phyloP scores from a whole-genome alignment of 2,113 vertebrate genomes.

The Trichomycterus rosablanca region DNA sequence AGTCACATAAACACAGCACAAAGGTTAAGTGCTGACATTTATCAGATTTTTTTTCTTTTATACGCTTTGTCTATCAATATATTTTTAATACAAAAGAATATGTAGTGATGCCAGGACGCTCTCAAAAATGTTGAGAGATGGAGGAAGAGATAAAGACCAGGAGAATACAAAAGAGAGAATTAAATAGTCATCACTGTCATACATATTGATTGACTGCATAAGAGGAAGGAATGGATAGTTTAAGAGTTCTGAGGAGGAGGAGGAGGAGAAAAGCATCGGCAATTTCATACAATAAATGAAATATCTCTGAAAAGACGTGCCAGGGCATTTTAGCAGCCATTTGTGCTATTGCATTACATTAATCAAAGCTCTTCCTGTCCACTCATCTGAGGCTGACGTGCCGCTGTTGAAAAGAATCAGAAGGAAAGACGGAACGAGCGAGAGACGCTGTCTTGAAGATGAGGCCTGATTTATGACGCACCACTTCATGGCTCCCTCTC shows the following conservation, averaged over 20 bases:
- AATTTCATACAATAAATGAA: conserved; percentile 83
- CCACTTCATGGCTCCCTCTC: conserved; percentile 55
- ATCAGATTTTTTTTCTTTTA: too few species aligned
- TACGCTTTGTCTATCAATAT: too few species aligned
- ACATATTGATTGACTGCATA: conserved; percentile 93
- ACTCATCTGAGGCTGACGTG: conserved; percentile 73
- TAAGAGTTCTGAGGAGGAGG: conserved; percentile 55
- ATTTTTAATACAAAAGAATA: too few species aligned
- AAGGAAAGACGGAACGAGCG: conserved; percentile 6
- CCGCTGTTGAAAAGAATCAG: background rate
- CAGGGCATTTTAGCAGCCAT: conserved; percentile 80
- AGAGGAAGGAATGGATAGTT: conserved; percentile 86
- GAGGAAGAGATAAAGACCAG: conserved; percentile 32
- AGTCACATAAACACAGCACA: too few species aligned
- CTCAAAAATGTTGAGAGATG: too few species aligned
- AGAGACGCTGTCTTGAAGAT: conserved; percentile 40
- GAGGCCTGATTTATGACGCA: conserved; percentile 80
- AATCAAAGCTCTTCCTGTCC: conserved; percentile 83
- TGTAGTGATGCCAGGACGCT: too few species aligned
- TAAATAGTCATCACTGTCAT: conserved; percentile 82
- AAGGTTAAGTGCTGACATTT: too few species aligned
- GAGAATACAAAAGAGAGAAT: conserved; percentile 58
- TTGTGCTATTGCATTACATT: conserved; percentile 87
- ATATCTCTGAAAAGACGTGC: conserved; percentile 81
- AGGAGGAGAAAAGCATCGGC: conserved; percentile 68